Percentiles rank a stretch among this genome's conserved stretches.
These are phyloP conservation scores for Elegia similella DNA, from an alignment of 2,888 invertebrate genomes.

Conservation along the genomic window DNA sequence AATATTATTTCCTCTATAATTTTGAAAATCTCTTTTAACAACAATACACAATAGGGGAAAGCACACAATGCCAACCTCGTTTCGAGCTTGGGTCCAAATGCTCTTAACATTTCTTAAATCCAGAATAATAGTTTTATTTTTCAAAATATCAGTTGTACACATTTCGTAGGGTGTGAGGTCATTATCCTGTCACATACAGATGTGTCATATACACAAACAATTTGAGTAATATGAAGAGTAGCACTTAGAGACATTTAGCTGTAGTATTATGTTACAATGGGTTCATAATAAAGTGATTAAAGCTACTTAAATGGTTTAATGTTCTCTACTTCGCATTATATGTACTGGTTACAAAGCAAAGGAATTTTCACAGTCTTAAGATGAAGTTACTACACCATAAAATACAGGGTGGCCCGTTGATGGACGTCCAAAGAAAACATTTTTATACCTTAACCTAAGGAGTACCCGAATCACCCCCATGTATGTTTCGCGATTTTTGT, in stretches of 20 bases:
- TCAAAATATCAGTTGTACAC: slow-evolving; percentile 56
- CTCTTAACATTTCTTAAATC: slow-evolving; percentile 18
- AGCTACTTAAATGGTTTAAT: too few relatives aligned
- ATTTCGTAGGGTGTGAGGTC: slow-evolving; percentile 69
- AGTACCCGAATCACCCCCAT: too few relatives aligned
- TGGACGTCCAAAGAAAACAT: too few relatives aligned
- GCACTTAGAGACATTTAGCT: background rate
- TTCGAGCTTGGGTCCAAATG: slow-evolving; percentile 14
- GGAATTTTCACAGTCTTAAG: too few relatives aligned
- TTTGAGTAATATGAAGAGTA: slow-evolving; percentile 19
- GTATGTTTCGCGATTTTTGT: too few relatives aligned
- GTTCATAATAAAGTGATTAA: background rate
- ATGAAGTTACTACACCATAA: too few relatives aligned
- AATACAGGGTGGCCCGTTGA: too few relatives aligned
- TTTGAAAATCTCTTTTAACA: slow-evolving; percentile 13
- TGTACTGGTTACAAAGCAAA: too few relatives aligned
- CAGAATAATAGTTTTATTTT: slow-evolving; percentile 34
- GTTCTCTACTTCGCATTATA: too few relatives aligned
- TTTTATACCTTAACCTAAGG: too few relatives aligned
- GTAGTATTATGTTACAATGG: background rate
- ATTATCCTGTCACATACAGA: slow-evolving; percentile 76
- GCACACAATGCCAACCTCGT: slow-evolving; percentile 11
- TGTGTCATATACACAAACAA: slow-evolving; percentile 48
- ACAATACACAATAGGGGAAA: slow-evolving; percentile 9
- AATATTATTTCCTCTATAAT: background rate